These are phyloP conservation scores for Brachymystax lenok DNA, from an alignment of 2,797 vertebrate species.

Conservation along the genomic window DNA sequence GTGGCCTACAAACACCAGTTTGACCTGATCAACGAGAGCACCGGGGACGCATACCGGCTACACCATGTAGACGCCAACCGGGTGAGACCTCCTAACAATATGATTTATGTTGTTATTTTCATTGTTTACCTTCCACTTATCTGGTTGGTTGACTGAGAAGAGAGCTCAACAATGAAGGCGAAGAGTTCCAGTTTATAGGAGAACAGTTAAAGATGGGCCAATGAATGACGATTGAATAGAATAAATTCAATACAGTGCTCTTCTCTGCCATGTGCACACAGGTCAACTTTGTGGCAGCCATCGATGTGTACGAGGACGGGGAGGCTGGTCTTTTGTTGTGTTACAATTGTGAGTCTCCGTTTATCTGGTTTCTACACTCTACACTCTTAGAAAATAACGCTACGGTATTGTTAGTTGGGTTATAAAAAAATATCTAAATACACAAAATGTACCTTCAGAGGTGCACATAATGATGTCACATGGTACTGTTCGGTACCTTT, in stretches of 20 bases:
- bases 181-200: background rate
- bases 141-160: too few relatives aligned
- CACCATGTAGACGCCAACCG: conserved; percentile 93
- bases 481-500: too few relatives aligned
- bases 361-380: background rate
- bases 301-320: conserved; percentile 98
- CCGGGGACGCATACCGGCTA: conserved; percentile 89
- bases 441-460: too few relatives aligned
- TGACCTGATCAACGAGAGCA: conserved; percentile 96
- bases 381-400: background rate
- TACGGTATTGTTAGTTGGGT: too few relatives aligned
- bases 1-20: conserved; percentile 97
- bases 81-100: conserved; percentile 71
- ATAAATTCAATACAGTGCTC: background rate
- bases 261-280: conserved; percentile 70
- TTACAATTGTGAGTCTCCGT: conserved; percentile 89
- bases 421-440: too few relatives aligned
- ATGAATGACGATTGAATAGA: too few relatives aligned
- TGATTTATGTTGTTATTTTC: background rate
- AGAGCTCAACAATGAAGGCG: background rate
- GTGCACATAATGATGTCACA: too few relatives aligned
- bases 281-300: conserved; percentile 97
- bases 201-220: too few relatives aligned
- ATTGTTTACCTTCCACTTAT: too few relatives aligned
- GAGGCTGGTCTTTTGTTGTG: conserved; percentile 94